Conservation (phyloP, 1,140 invertebrate species). For the Anastrepha obliqua region DNA sequence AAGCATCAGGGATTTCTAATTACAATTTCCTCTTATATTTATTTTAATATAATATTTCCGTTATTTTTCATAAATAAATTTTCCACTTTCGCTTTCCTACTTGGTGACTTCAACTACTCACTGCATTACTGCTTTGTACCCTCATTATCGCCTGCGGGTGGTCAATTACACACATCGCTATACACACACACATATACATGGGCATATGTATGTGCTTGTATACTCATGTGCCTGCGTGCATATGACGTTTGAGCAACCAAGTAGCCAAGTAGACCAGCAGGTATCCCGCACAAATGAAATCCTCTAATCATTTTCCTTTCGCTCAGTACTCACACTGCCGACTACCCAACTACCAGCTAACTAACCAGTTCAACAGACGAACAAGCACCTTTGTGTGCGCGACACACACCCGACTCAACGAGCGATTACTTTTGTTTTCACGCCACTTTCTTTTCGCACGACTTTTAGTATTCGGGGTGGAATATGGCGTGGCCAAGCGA, state of each 20-base stretch:
- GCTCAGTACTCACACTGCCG: neutral
- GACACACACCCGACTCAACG: neutral
- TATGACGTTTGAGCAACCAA: neutral
- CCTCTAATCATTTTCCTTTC: conserved; percentile 46
- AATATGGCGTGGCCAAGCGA: neutral
- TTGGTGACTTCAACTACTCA: neutral
- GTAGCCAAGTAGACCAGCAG: neutral
- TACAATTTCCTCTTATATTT: no score
- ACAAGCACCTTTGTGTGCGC: neutral
- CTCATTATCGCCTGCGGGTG: conserved; percentile 20
- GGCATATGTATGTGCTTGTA: neutral
- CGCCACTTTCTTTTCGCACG: conserved; percentile 35
- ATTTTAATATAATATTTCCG: no score
- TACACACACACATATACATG: neutral
- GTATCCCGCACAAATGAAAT: neutral
- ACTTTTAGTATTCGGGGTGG: neutral
- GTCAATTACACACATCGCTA: neutral
- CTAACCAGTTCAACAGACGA: conserved; percentile 37
- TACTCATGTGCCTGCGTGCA: neutral
- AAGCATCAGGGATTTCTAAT: no score
- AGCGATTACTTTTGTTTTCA: conserved; percentile 15
- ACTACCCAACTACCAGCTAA: neutral
- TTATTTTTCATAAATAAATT: neutral
- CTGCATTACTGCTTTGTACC: neutral
- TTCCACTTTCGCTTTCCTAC: neutral